These are phyloP conservation scores for Cuniculus paca DNA, from an alignment of 2,797 vertebrate species.

Conservation along the genomic window DNA sequence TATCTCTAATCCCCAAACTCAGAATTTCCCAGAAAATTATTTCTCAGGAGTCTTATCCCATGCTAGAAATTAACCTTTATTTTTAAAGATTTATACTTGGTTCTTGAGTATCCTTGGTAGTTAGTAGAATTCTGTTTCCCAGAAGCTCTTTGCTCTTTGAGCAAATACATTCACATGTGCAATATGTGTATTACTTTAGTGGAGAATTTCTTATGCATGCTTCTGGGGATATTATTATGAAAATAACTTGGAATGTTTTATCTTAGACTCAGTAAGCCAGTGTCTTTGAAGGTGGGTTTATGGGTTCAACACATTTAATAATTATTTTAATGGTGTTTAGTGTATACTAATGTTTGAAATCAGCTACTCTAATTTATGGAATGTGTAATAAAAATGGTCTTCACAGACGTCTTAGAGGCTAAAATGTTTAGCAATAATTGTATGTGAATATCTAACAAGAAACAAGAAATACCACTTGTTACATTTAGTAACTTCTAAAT, in stretches of 20 bases:
- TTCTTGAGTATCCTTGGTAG: neutral
- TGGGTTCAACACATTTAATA: neutral
- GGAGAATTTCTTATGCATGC: neutral
- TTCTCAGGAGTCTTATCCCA: neutral
- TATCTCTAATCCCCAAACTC: neutral
- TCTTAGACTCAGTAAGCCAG: neutral
- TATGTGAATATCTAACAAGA: neutral
- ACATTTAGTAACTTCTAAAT: neutral
- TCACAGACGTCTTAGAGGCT: neutral
- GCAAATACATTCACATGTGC: neutral
- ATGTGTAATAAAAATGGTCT: neutral
- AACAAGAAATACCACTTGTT: neutral
- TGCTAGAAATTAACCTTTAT: neutral
- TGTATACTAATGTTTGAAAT: neutral
- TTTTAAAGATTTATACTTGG: neutral
- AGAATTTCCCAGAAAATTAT: neutral
- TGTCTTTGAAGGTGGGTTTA: neutral
- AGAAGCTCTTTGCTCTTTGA: neutral
- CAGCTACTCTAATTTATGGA: neutral
- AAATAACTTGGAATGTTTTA: neutral
- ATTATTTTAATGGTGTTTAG: neutral
- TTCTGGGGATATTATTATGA: neutral
- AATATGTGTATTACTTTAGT: neutral
- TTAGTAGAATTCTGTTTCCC: neutral
- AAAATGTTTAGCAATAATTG: neutral